Base-by-base conservation (phyloP, 1,140 invertebrate species). In the Trichonephila clavata region DNA sequence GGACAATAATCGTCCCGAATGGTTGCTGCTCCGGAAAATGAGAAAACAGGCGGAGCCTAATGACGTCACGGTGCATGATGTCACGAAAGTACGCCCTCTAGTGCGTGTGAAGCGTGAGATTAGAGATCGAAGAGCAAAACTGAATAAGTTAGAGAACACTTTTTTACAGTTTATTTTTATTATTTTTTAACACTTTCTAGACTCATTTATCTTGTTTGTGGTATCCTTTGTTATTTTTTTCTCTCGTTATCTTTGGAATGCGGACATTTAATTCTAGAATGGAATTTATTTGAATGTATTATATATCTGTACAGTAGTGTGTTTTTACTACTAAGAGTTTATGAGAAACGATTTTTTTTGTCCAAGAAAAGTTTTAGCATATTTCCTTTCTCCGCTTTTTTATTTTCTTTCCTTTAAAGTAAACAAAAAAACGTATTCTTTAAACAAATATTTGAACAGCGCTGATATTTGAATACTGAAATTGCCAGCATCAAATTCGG, bases 61-160 rank as follows among this genome's bases (percentile, higher is more conserved):
- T 91, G 90, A 91, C 90, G 90, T 91, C 77, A 83, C 27, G 32
- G 27, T 77, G 71, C 71, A 27, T 77, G 71, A 77, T 77, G 71
- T 77, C 71, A 77, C 71, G 32, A 18, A 24, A 91, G 14, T 16
- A 91, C 90, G 90, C 90, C 90, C 90, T 84, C 90, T 91, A 50
- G 90, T 91, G 71, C 90, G 61, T 65, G 61, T 43, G 65, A 71
- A 88, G 65, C 61, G 63, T 57, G 86, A 71, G 57, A 87, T 87
- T 87, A 61, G 24, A 84, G 50, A 57, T 84, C 57, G 63, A 88
- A 39, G 65, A 57, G n/a, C 32, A 71, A 88, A 88, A 68, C 32
- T 21, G 21, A 59, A n/a, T 13, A 50, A 88, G 43, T 88, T 71
- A 71, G 63, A 60, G 14, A 50, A 24, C 39, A 39, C 18, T 24